These are phyloP conservation scores for Lepidurus couesii DNA, from an alignment of 1,140 invertebrate species.

Conservation along the genomic window DNA sequence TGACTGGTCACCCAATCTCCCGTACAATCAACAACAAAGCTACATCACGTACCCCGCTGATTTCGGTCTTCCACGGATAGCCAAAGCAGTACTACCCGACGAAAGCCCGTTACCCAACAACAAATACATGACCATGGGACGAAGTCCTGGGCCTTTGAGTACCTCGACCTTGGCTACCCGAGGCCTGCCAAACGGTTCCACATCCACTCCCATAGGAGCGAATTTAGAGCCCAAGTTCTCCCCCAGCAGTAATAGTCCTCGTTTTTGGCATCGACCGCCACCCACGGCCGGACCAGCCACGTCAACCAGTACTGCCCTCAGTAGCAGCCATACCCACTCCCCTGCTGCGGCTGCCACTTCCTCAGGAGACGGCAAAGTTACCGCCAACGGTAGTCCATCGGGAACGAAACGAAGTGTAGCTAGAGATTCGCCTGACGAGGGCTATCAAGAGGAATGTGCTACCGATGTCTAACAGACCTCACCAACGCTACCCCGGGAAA, in stretches of 20 bases:
- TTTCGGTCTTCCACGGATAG: constrained; percentile 32
- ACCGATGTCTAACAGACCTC: constrained; percentile 31
- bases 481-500: background rate
- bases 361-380: background rate
- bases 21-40: background rate
- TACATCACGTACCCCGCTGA: constrained; percentile 32
- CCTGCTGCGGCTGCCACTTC: background rate
- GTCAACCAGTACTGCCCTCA: background rate
- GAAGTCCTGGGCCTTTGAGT: background rate
- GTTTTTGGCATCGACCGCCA: constrained; percentile 30
- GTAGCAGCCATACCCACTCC: background rate
- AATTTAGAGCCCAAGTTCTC: constrained; percentile 25
- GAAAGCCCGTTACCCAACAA: background rate
- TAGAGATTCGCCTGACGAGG: constrained; percentile 35
- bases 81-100: background rate
- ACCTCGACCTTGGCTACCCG: constrained; percentile 24
- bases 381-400: constrained; percentile 25
- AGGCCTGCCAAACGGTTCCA: background rate
- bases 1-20: background rate
- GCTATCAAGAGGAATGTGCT: constrained; percentile 35
- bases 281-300: background rate
- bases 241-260: constrained; percentile 26
- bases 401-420: constrained; percentile 29
- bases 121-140: constrained; percentile 20
- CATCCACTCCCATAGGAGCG: background rate